phyloP scores from a whole-genome alignment of 2,113 vertebrate species.

The Oophaga pumilio region DNA sequence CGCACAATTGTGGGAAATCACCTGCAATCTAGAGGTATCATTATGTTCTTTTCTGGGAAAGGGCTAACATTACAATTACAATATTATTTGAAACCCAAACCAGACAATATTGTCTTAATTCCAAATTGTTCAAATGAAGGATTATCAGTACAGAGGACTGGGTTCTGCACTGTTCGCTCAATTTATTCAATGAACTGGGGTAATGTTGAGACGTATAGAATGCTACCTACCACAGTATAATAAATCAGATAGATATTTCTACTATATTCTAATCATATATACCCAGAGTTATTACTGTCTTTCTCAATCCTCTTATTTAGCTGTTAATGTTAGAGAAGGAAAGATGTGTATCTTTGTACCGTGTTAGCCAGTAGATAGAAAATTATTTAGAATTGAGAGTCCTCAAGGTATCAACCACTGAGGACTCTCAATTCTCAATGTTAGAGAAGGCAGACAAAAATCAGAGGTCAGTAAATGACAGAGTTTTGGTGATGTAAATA shows the following conservation, averaged over 20 bases:
- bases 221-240: neutral
- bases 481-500: conserved; percentile 18
- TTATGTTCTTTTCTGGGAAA: neutral
- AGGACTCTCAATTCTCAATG: too few species aligned
- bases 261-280: neutral
- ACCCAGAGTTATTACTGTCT: neutral
- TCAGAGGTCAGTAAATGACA: conserved; percentile 26
- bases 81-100: neutral
- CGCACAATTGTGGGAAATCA: neutral
- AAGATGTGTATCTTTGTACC: too few species aligned
- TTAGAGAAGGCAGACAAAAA: conserved; percentile 21
- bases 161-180: neutral
- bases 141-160: neutral
- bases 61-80: neutral
- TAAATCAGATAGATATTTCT: neutral
- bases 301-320: neutral
- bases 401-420: too few species aligned
- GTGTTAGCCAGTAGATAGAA: too few species aligned
- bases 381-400: too few species aligned
- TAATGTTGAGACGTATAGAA: neutral
- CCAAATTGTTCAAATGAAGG: neutral
- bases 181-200: neutral
- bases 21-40: too few species aligned
- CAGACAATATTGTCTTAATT: neutral
- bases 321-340: neutral